A percentile compares a stretch with the other conserved stretches of the same genome.
These are phyloP conservation scores for Cygnus atratus DNA, from an alignment of 2,113 vertebrate species.

Conservation along the genomic window DNA sequence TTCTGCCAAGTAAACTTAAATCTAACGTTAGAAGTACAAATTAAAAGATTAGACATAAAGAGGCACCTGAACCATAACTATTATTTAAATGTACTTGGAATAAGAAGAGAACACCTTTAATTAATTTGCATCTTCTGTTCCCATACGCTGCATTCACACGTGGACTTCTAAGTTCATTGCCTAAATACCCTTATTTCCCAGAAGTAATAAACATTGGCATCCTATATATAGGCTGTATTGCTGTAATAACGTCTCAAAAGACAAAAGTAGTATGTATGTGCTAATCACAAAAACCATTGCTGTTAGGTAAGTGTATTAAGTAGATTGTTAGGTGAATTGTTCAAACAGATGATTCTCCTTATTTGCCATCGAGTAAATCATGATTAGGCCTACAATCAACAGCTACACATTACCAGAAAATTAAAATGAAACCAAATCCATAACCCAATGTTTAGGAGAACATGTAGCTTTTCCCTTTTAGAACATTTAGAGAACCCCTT, in stretches of 20 bases:
- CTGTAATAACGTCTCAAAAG: not conserved
- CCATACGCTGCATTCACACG: not conserved
- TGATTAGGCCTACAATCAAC: not conserved
- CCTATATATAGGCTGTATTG: not conserved
- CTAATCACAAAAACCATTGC: not conserved
- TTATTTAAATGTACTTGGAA: not conserved
- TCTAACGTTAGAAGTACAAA: not conserved
- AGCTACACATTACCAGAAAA: not conserved
- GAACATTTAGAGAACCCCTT: not conserved
- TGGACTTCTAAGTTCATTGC: not conserved
- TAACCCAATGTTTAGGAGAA: not conserved
- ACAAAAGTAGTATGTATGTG: not conserved
- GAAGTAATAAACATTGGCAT: not conserved
- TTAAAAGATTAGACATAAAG: not conserved
- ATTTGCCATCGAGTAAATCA: not conserved
- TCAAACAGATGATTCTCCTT: not conserved
- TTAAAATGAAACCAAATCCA: not conserved
- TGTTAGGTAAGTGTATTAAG: not conserved
- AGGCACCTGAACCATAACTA: not conserved
- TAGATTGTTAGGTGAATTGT: not conserved
- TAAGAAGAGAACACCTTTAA: not conserved
- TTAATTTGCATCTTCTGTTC: not conserved
- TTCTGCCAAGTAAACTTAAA: not conserved
- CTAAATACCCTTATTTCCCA: not conserved
- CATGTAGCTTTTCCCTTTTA: not conserved